Base-by-base conservation (phyloP, 2,888 invertebrate species). In the Lumbricus terrestris region DNA sequence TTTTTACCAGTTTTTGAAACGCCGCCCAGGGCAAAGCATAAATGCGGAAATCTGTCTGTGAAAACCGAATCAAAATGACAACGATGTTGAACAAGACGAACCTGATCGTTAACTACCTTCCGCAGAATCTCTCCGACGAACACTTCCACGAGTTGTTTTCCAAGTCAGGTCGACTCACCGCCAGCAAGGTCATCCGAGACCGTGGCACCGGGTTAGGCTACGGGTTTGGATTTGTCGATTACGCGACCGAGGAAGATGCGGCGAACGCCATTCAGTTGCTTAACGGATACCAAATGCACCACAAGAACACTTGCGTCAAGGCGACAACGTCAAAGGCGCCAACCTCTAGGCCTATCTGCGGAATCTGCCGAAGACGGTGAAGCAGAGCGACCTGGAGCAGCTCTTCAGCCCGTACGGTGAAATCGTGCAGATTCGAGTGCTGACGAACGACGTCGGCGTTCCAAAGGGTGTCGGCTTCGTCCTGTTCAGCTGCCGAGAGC, bases 181-280 rank as follows among this genome's bases (percentile, higher is more conserved):
- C 97, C 93, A 97, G 97, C 95, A 96, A 98, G 93, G 97, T 98
- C 93, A 94, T 95, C 29, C 92, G 95, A 13, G 95, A 95, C 91
- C 94, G 94, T 90, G 92, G 93, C 96, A 98, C 98, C 95, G 98
- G 98, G 89, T 98, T 98, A 96, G 98, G 98, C 95, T 98, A 97
- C 95, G 98, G 98, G 85, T 98, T 98, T 95, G 98, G 98, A 83
- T 98, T 98, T 95, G 98, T 98, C 88, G 98, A 98, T 95, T 98
- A 97, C 95, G 96, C 97, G 90, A 96, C 97, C 91, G 97, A 97
- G 92, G 97, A 97, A 94, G 97, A 98, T 95, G 98, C 98, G 82
- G 95, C 96, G 90, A 96, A 97, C 93, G 98, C 98, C 89, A 98
- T 98, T 92, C 96, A 97, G 93, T 96, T 97, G 88, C 96, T 98